Evolutionary conservation across 2,113 vertebrate genomes (phyloP).

Genomic region (Lanius collurio): DNA sequence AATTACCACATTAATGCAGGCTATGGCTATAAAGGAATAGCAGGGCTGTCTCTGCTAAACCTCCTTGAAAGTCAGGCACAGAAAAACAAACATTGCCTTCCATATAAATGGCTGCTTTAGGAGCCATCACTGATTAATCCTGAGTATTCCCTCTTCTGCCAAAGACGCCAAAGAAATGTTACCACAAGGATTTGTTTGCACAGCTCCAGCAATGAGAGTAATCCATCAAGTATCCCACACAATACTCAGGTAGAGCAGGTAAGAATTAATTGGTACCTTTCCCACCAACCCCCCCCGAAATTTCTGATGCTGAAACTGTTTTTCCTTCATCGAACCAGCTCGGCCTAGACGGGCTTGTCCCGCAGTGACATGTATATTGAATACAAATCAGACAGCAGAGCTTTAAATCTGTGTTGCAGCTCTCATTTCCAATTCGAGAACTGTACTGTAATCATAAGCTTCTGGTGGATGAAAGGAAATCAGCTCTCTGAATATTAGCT

Average conservation of each 20-base stretch:
- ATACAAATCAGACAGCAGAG: slow-evolving; percentile 91
- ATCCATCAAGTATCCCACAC: slow-evolving; percentile 33
- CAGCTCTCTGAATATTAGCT: slow-evolving; percentile 94
- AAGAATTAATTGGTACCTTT: slow-evolving; percentile 71
- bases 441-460: slow-evolving; percentile 92
- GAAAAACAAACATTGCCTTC: slow-evolving; percentile 27
- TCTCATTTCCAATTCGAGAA: slow-evolving; percentile 93
- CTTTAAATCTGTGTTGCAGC: slow-evolving; percentile 82
- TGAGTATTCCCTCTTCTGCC: not conserved
- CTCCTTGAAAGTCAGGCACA: not conserved
- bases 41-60: slow-evolving; percentile 7
- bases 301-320: slow-evolving; percentile 71
- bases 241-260: slow-evolving; percentile 58
- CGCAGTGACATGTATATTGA: slow-evolving; percentile 91
- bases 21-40: not conserved
- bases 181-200: slow-evolving; percentile 15
- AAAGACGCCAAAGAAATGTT: not conserved
- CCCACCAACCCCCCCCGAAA: not conserved
- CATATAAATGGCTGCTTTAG: not conserved
- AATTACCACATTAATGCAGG: slow-evolving; percentile 24
- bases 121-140: not conserved
- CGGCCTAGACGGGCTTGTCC: slow-evolving; percentile 82
- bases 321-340: slow-evolving; percentile 73
- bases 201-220: slow-evolving; percentile 29
- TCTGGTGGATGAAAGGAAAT: slow-evolving; percentile 91